Percentiles rank a stretch among this genome's conserved stretches.
These are phyloP conservation scores for Pica pica DNA, from an alignment of 2,113 vertebrate genomes.

Conservation along the genomic window DNA sequence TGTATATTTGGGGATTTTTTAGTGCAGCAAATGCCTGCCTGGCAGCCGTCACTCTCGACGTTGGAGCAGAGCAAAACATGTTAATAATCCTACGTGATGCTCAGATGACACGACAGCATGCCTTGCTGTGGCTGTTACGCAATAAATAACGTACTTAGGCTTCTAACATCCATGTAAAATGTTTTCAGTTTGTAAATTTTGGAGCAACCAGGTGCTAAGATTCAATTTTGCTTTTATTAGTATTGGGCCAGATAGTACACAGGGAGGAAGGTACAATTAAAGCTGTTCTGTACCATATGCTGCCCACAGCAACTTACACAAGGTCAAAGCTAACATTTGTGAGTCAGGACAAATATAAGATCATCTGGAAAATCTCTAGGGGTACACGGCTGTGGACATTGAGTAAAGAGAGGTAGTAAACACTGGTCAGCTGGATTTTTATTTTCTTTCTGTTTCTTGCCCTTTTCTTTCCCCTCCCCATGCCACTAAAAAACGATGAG, in stretches of 20 bases:
- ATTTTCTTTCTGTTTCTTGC: background rate
- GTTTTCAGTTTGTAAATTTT: background rate
- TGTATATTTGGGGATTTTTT: background rate
- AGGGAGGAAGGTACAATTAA: conserved; percentile 80
- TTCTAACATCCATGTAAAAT: background rate
- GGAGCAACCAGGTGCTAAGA: background rate
- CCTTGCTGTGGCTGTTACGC: background rate
- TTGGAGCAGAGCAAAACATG: background rate
- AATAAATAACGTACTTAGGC: background rate
- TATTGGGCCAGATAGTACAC: conserved; percentile 70
- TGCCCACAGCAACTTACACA: conserved; percentile 73
- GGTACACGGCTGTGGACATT: conserved; percentile 12
- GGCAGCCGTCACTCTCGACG: background rate
- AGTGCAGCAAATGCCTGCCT: background rate
- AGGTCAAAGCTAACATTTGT: conserved; percentile 67
- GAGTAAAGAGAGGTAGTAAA: conserved; percentile 32
- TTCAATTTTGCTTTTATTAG: conserved; percentile 49
- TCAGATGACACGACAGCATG: background rate
- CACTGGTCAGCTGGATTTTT: background rate
- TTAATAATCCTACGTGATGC: background rate
- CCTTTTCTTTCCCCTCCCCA: background rate
- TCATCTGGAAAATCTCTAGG: conserved; percentile 71
- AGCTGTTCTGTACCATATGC: conserved; percentile 80
- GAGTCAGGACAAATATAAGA: conserved; percentile 73
- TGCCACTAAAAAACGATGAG: background rate